Conservation (phyloP, 2,797 vertebrate species). For the Chelon auratus region DNA sequence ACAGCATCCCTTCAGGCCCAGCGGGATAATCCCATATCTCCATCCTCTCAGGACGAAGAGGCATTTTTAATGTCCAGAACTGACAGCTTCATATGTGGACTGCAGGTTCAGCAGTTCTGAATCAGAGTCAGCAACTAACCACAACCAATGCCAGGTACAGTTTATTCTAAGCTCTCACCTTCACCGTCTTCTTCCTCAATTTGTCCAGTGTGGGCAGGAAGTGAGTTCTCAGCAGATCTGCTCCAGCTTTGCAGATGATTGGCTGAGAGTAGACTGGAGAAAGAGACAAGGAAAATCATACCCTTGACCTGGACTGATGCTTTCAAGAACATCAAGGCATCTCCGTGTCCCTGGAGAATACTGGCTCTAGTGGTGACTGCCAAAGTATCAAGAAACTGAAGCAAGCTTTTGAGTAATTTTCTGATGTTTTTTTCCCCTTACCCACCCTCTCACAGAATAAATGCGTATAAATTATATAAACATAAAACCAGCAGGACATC, state of each 20-base stretch:
- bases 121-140: slow-evolving; percentile 3
- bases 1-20: background rate
- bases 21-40: background rate
- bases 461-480: background rate
- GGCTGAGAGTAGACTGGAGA: slow-evolving; percentile 95
- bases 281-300: slow-evolving; percentile 12
- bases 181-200: slow-evolving; percentile 95
- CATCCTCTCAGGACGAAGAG: background rate
- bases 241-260: slow-evolving; percentile 96
- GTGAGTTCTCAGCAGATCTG: slow-evolving; percentile 92
- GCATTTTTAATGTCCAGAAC: slow-evolving; percentile 9
- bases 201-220: slow-evolving; percentile 97
- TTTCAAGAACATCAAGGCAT: slow-evolving; percentile 6
- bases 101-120: slow-evolving; percentile 1
- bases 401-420: background rate
- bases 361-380: background rate
- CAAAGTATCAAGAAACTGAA: background rate
- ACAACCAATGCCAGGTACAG: background rate
- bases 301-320: background rate
- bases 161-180: slow-evolving; percentile 73
- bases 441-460: background rate
- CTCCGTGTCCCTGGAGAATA: background rate
- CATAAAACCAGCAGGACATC: background rate
- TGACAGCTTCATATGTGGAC: slow-evolving; percentile 20
- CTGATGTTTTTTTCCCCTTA: no score